Conservation (phyloP, 1,140 invertebrate species). For the Reticulitermes speratus region DNA sequence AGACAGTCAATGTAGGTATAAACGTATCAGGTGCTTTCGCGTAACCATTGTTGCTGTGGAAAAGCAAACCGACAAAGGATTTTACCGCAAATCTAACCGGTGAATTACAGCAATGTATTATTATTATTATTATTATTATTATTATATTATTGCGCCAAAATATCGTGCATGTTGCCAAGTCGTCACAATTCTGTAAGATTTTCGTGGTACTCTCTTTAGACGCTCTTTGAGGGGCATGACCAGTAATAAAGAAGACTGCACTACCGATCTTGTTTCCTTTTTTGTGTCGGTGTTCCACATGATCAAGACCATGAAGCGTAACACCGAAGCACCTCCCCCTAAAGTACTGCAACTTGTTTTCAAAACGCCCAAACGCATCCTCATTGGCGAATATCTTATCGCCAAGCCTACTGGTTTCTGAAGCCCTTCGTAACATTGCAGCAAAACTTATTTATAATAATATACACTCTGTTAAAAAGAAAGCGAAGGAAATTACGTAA, state of each 20-base stretch:
- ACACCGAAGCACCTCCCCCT: background rate
- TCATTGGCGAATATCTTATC: background rate
- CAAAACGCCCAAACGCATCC: background rate
- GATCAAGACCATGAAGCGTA: background rate
- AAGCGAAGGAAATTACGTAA: background rate
- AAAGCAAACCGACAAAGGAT: no score
- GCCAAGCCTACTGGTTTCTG: conserved; percentile 5
- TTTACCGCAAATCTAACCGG: no score
- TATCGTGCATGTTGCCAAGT: no score
- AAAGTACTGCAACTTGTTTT: background rate
- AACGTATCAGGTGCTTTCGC: no score
- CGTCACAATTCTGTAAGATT: no score
- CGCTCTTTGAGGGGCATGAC: background rate
- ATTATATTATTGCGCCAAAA: no score
- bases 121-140: no score
- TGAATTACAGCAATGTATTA: no score
- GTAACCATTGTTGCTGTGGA: no score
- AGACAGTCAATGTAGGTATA: no score
- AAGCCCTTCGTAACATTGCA: background rate
- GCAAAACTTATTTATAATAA: conserved; percentile 15
- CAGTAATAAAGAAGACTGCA: background rate
- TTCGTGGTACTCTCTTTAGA: background rate
- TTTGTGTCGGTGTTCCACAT: background rate
- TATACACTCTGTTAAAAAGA: background rate
- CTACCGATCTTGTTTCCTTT: background rate